These are phyloP conservation scores for Eristalis arbustorum DNA, from an alignment of 2,888 invertebrate species.

Conservation along the genomic window DNA sequence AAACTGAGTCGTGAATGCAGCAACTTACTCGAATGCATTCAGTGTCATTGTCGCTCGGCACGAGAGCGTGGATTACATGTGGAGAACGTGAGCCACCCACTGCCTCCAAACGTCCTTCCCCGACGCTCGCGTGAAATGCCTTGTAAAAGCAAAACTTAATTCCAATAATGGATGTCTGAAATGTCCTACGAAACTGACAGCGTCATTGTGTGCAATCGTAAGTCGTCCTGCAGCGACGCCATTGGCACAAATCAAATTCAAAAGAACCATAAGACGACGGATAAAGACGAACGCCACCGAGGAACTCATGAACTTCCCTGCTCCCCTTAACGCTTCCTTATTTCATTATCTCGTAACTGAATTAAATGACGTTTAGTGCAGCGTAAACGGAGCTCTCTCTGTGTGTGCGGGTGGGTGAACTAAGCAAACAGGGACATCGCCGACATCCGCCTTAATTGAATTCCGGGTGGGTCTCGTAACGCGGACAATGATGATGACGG, in stretches of 20 bases:
- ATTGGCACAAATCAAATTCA: constrained; percentile 13
- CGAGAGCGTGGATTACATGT: not conserved
- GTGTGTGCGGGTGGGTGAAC: not conserved
- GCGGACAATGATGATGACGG: not conserved
- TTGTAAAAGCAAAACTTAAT: constrained; percentile 39
- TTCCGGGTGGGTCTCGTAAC: constrained; percentile 26
- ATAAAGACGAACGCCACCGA: not conserved
- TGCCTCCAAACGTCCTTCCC: not conserved
- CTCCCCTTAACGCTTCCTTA: constrained; percentile 61
- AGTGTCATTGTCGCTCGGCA: constrained; percentile 16
- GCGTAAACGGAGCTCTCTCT: not conserved
- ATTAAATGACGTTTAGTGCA: constrained; percentile 64
- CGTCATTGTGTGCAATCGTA: constrained; percentile 3
- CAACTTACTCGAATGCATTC: not conserved
- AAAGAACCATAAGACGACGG: not conserved
- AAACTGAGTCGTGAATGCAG: constrained; percentile 6
- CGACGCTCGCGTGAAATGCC: constrained; percentile 4
- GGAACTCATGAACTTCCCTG: constrained; percentile 32
- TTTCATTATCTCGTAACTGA: constrained; percentile 61
- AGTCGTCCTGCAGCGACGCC: constrained; percentile 1
- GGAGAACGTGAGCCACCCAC: not conserved
- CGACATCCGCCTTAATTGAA: constrained; percentile 56
- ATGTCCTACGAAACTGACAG: not conserved
- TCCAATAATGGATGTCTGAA: constrained; percentile 43
- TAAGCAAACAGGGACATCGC: not conserved